phyloP scores from a whole-genome alignment of 2,113 vertebrate species.

The Leucopternis melanops region DNA sequence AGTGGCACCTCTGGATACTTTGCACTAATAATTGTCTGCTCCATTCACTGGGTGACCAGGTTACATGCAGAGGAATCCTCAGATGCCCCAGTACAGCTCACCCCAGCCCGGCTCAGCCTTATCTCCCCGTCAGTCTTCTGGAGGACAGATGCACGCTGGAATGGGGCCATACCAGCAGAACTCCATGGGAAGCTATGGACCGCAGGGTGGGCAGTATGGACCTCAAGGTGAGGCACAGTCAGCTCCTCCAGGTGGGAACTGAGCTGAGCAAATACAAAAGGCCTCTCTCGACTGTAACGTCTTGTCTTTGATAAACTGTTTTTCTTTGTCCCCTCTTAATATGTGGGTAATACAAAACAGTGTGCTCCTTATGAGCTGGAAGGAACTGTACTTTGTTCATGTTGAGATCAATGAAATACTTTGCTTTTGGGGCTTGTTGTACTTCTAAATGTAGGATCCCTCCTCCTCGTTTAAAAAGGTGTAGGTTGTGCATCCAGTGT shows the following conservation, averaged over 20 bases:
- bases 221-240: background rate
- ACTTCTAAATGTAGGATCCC: background rate
- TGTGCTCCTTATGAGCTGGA: background rate
- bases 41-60: too few species aligned
- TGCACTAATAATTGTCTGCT: too few species aligned
- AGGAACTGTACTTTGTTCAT: background rate
- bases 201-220: too few species aligned
- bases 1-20: too few species aligned
- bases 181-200: too few species aligned
- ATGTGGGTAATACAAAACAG: background rate
- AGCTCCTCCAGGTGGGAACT: background rate
- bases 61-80: too few species aligned
- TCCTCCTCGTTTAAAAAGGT: background rate
- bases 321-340: background rate
- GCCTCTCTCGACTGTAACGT: rapidly evolving
- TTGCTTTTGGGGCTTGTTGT: background rate
- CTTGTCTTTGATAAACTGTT: background rate
- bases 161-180: too few species aligned
- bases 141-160: too few species aligned
- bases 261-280: background rate
- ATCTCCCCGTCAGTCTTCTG: too few species aligned
- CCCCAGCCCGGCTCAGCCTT: too few species aligned
- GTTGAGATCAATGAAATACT: background rate
- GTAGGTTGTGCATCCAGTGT: background rate
- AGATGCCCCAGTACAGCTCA: too few species aligned